Percentiles rank a stretch among this genome's conserved stretches.
Conservation (phyloP, 2,113 vertebrate species). For the Chloropsis cyanopogon region DNA sequence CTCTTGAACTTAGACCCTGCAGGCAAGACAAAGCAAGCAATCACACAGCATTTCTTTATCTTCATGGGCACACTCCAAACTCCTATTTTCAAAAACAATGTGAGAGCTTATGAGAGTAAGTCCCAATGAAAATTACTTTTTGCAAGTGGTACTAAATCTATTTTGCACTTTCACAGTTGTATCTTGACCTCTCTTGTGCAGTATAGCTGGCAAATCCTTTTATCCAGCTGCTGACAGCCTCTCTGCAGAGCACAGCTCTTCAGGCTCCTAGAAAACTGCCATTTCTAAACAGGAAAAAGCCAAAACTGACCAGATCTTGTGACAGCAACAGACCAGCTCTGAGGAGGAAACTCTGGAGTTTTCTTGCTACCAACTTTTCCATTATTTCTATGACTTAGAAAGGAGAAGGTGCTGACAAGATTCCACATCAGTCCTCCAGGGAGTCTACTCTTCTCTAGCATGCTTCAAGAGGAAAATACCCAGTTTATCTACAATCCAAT, state of each 20-base stretch:
- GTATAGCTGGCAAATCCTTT: neutral
- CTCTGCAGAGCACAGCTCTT: neutral
- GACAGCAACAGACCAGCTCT: neutral
- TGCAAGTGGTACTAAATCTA: neutral
- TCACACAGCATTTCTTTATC: neutral
- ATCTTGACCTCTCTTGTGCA: neutral
- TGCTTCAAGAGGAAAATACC: neutral
- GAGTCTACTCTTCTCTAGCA: neutral
- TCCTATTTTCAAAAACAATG: neutral
- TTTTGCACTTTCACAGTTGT: neutral
- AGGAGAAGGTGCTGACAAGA: neutral
- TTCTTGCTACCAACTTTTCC: neutral
- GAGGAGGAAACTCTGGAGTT: neutral
- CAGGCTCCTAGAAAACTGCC: neutral
- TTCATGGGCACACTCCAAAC: neutral
- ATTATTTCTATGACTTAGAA: neutral
- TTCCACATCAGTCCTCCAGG: neutral
- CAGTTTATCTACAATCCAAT: neutral
- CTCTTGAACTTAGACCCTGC: neutral
- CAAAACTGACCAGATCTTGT: neutral
- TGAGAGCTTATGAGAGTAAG: neutral
- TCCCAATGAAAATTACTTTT: neutral
- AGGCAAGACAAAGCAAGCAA: neutral
- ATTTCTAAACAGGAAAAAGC: neutral
- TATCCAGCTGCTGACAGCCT: neutral